Base-by-base conservation (phyloP, 2,797 vertebrate genomes). In the Gallinago nigripennis region DNA sequence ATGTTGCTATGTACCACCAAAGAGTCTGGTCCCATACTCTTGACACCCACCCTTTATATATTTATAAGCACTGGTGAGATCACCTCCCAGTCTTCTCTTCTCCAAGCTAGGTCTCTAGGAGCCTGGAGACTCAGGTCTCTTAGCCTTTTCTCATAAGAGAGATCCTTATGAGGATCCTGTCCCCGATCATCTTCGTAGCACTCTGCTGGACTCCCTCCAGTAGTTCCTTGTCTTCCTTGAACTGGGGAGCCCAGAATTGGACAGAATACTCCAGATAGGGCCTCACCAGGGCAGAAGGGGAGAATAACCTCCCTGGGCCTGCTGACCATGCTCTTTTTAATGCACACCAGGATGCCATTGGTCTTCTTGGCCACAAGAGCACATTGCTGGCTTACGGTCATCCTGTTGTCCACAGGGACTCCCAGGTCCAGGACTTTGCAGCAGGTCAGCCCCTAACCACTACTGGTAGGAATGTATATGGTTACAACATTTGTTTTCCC, bases 381-480 rank as follows among this genome's bases (percentile, higher is more conserved):
- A 35, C n/a, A 24, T 58, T 58, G 9, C n/a, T 58, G 56, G 14
- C 21, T 35, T 9, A 24, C 24, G 21, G 56, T 57, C 56, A 57
- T 5, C 53, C 12, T 31, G 51, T 35, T 57, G n/a, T 35, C n/a
- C n/a, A 24, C n/a, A 33, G 19, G 45, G 45, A 46, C 45, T 46
- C 20, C 45, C 45, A 46, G 45, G 45, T 46, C 20, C 45, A 21
- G 45, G 45, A 46, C 14, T 57, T 16, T 33, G n/a, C 56, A 57
- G 54, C 20, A 57, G n/a, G 54, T 57, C 54, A 57, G 9, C 13
- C n/a, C 20, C 13, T 33, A 33, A 57, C 56, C 9, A 33, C 14
- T 57, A 33, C 56, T 33, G n/a, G 8, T 57, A 3, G 57, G 31
- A 69, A 81, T 3, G 0, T 24, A 7, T 6, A 15, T 1, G 2